phyloP scores from a whole-genome alignment of 2,888 invertebrate species.

The Chymomyza amoena region DNA sequence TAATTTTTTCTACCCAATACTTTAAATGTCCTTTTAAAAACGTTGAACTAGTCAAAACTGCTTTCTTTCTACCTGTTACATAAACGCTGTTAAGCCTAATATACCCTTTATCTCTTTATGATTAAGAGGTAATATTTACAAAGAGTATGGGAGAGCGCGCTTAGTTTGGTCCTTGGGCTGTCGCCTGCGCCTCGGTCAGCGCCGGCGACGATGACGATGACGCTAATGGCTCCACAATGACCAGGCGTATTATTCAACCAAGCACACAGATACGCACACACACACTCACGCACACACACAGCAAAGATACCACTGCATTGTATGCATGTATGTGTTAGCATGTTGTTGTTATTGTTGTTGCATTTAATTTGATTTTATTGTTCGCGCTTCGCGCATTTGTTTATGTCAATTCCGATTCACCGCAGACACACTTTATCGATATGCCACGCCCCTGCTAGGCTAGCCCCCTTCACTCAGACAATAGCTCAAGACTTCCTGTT shows the following conservation, averaged over 20 bases:
- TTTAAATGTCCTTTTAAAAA: too few species aligned
- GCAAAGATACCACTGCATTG: conserved; percentile 13
- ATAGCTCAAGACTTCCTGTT: conserved; percentile 1
- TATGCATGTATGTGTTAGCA: background rate
- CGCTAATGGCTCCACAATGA: conserved; percentile 71
- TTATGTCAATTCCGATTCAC: conserved; percentile 42
- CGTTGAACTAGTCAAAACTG: too few species aligned
- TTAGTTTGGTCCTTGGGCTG: background rate
- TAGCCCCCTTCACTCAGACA: background rate
- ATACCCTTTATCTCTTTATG: background rate
- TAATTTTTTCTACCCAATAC: too few species aligned
- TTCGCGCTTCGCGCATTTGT: conserved; percentile 58
- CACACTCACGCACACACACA: conserved; percentile 8
- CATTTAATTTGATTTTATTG: conserved; percentile 60
- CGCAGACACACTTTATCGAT: conserved; percentile 52
- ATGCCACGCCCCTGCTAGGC: conserved; percentile 35
- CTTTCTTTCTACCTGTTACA: too few species aligned
- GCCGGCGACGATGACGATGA: background rate
- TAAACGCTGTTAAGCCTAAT: too few species aligned
- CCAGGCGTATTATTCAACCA: conserved; percentile 26
- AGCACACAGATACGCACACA: background rate
- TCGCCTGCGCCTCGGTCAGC: background rate
- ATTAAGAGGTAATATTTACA: too few species aligned
- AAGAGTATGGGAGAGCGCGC: background rate
- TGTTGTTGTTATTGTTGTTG: conserved; percentile 22